Base-by-base conservation (phyloP, 2,888 invertebrate species). In the Amiota mariae region DNA sequence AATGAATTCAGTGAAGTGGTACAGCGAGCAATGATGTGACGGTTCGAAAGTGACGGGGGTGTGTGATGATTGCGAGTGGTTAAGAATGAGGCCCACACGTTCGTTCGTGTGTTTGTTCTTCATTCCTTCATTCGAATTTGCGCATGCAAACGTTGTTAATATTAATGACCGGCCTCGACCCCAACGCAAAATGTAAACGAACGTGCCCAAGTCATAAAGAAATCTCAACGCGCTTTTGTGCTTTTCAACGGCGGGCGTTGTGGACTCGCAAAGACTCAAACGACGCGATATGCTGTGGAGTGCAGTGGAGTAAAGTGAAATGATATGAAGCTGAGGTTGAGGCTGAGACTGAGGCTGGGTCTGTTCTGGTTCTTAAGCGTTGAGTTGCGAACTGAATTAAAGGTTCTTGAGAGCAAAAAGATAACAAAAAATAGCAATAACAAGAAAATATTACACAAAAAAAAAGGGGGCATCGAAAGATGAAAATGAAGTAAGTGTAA, bases 101-200 rank as follows among this genome's bases (percentile, higher is more conserved):
- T 63, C 78, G 72, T 36, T 75, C 54, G 51, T 64, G 8, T 24
- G 61, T 13, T 73, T 79, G 76, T 73, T 77, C 76, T 79, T 80
- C 79, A 78, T 85, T 80, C 77, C 79, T 78, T 82, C 77, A 36
- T 36, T 59, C 11, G 36, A 36, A 36, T 15, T 59, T 59, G 59
- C n/a, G 54, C 54, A 15, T 15, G n/a, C 15, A 54, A 36, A 36
- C 6, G 36, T 36, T 54, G 78, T 79, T 77, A 78, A 82, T 83
- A 86, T 84, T 85, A 86, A 86, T 81, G 85, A 86, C 86, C 86
- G 86, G 87, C 86, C 86, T 86, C 86, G 87, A 86, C 86, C 86
- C 82, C 84, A 78, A 73, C 72, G 71, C 70, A 48, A 71, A 71
- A 63, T 76, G 75, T 72, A 76, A 79, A 75, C 76, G 81, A 81